Evolutionary conservation across 2,888 invertebrate species (phyloP).

Genomic region (Agrotis clavis): DNA sequence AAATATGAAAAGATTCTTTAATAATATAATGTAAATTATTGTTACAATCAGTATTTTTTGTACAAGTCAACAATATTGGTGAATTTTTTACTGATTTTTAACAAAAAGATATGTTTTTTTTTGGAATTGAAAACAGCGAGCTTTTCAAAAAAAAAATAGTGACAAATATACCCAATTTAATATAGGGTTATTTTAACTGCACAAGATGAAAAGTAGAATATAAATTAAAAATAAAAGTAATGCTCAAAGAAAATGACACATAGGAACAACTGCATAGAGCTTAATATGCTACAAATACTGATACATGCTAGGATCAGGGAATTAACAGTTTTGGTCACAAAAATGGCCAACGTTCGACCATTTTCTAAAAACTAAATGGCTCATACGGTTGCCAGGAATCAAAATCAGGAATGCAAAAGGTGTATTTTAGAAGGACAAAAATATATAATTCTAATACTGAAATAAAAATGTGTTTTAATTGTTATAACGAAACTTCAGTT

Average conservation of each 20-base stretch:
- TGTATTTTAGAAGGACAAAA: constrained; percentile 70
- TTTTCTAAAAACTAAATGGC: constrained; percentile 77
- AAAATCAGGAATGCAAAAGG: constrained; percentile 83
- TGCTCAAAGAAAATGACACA: constrained; percentile 66
- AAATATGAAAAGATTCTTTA: constrained; percentile 27
- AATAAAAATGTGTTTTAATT: constrained; percentile 54
- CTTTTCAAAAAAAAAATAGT: neutral
- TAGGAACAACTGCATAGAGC: constrained; percentile 87
- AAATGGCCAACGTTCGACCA: constrained; percentile 63
- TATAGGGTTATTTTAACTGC: constrained; percentile 6
- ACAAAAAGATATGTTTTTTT: neutral
- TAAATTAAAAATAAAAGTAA: constrained; percentile 58
- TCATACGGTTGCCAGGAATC: constrained; percentile 78
- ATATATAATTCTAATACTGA: constrained; percentile 78
- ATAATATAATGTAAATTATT: neutral
- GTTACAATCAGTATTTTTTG: neutral
- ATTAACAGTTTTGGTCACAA: constrained; percentile 78
- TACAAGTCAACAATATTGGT: constrained; percentile 1
- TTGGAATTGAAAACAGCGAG: neutral
- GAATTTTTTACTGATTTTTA: neutral
- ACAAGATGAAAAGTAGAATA: constrained; percentile 50
- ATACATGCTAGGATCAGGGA: constrained; percentile 85
- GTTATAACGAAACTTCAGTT: constrained; percentile 6
- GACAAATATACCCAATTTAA: neutral
- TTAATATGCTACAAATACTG: constrained; percentile 87